Evolutionary conservation across 2,888 invertebrate genomes (phyloP), one percentile per base, ranked within the genome.

Genomic region (Aleiodes testaceus): DNA sequence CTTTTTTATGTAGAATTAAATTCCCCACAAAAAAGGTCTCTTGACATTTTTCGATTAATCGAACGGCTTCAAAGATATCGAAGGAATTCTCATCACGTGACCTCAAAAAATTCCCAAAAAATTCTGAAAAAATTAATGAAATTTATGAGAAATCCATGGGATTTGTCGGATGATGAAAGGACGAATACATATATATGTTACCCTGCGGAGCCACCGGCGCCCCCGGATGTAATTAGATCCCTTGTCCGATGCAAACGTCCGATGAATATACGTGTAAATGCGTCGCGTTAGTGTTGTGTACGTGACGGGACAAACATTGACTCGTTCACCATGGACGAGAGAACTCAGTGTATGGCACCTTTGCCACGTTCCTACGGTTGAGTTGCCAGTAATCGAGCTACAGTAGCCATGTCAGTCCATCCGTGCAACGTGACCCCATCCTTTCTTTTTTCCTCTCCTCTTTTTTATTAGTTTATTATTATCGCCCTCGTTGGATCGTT

Each of bases 401-500:
- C 63, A 53, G 73, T 67, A 73, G 69, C 70, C 66, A 47, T 67
- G 73, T 70, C 70, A 73, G 66, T 63, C 64, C 55, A 67, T 26
- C 69, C 66, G 69, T 69, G 66, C 61, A 69, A 72, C 69, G 69
- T 74, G 66, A 66, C 55, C 63, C 64, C 63, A 63, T 65, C 59
- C 44, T 65, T 59, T 65, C 7, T 66, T 30, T 44, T 63, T 42
- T 53, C 16, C 53, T 64, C 30, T 63, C 59, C 50, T 50, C 18
- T 45, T 44, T 66, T 2, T 65, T 22, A n/a, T 64, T 64, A 2
- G 47, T 47, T 26, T n/a, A 22, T 47, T 45, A 44, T n/a, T 42
- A 18, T 42, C 16, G 18, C 18, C 18, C 7, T 44, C 47, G 45
- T 55, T 67, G 45, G 20, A 67, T 80, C 79, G 79, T 81, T 81